Percentiles rank a stretch among this genome's conserved stretches.
Evolutionary conservation across 64 coral and sea anemone species (phyloP).

Genomic region (Montipora foliosa): DNA sequence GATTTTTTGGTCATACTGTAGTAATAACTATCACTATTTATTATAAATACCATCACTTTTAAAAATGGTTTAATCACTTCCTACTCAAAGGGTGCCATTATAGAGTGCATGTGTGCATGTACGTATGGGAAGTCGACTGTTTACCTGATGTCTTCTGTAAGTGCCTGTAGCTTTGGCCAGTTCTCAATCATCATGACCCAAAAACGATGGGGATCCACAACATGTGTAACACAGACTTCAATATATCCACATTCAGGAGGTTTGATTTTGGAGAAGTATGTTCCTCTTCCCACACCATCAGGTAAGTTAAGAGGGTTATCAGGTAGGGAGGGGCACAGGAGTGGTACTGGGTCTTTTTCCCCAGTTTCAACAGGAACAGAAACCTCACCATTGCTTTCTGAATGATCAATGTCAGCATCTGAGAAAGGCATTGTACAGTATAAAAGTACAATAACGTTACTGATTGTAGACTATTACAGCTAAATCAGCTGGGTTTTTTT

Average conservation of each 20-base stretch:
- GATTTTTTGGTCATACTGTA: too few species aligned
- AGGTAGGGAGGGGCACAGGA: neutral
- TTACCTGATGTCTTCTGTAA: conserved; percentile 86
- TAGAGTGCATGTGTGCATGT: neutral
- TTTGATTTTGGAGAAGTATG: conserved; percentile 74
- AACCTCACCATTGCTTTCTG: neutral
- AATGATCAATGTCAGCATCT: neutral
- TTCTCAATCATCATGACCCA: conserved; percentile 91
- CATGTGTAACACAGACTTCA: conserved; percentile 82
- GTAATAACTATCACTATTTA: too few species aligned
- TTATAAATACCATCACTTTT: too few species aligned
- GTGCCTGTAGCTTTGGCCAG: conserved; percentile 71
- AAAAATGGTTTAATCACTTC: too few species aligned
- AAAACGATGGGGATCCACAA: conserved; percentile 84
- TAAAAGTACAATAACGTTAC: neutral
- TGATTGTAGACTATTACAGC: too few species aligned
- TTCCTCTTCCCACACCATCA: conserved; percentile 87
- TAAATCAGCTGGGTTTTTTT: too few species aligned
- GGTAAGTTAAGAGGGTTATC: conserved; percentile 63
- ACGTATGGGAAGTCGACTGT: neutral
- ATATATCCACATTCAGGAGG: conserved; percentile 72
- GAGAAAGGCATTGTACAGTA: neutral
- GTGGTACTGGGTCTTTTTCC: neutral
- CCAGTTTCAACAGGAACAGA: neutral
- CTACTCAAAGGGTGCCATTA: too few species aligned